A percentile compares a stretch with the other conserved stretches of the same genome.
phyloP scores from a whole-genome alignment of 2,797 vertebrate genomes.

The Heterohyrax brucei region DNA sequence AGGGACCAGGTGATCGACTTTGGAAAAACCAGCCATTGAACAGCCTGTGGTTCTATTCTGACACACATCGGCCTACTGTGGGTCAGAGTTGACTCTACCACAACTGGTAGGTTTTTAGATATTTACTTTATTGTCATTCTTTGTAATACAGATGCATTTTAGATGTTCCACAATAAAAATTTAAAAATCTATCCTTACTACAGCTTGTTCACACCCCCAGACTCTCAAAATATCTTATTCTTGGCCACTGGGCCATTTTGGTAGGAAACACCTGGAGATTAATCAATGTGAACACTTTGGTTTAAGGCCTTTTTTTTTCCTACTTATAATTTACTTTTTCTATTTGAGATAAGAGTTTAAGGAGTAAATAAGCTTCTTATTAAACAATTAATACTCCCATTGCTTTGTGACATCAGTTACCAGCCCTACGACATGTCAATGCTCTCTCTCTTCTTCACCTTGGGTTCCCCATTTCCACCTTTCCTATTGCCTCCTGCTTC shows the following conservation, averaged over 20 bases:
- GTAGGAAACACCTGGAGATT: neutral
- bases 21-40: no score
- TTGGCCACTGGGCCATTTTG: neutral
- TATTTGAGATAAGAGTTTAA: no score
- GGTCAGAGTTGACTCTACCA: neutral
- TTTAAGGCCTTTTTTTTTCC: neutral
- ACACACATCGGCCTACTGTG: neutral
- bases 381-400: no score
- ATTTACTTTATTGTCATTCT: neutral
- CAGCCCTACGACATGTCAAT: no score
- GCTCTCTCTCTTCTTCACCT: no score
- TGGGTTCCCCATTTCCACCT: no score
- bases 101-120: neutral
- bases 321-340: no score
- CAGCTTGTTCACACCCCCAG: neutral
- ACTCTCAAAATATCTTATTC: neutral
- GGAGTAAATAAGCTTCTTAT: no score
- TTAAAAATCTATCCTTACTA: neutral
- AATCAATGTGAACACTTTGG: neutral
- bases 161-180: neutral
- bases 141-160: neutral
- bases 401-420: no score
- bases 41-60: neutral
- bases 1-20: no score
- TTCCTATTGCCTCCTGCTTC: no score